These are phyloP conservation scores for Umimayanthus kanabou DNA, from an alignment of 92 coral and sea anemone genomes.

Conservation along the genomic window DNA sequence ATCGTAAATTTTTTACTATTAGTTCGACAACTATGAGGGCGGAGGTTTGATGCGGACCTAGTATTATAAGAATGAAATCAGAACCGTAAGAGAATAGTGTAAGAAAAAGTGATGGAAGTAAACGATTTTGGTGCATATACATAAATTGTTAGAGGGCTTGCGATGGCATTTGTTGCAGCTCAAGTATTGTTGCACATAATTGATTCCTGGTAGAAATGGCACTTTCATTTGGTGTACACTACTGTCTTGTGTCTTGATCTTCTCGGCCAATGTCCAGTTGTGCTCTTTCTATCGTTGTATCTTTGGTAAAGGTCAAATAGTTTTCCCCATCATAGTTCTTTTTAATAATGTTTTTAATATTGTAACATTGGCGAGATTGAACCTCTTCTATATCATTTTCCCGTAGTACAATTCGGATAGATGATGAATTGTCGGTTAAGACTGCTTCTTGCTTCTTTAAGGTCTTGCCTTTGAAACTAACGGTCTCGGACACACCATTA, in stretches of 20 bases:
- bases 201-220: constrained; percentile 54
- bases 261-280: constrained; percentile 44
- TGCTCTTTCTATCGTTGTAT: constrained; percentile 32
- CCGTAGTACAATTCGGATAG: neutral
- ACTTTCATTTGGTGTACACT: constrained; percentile 38
- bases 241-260: constrained; percentile 24
- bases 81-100: too few species aligned
- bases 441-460: neutral
- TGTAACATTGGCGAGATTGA: neutral
- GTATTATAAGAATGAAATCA: too few species aligned
- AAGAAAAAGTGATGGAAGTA: too few species aligned
- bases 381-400: neutral
- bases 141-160: constrained; percentile 23
- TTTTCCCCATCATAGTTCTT: constrained; percentile 34
- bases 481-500: constrained; percentile 41
- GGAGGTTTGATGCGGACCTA: too few species aligned
- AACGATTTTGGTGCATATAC: too few species aligned
- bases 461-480: constrained; percentile 27
- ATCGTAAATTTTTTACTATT: too few species aligned
- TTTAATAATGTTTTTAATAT: constrained; percentile 7
- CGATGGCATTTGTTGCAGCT: constrained; percentile 52
- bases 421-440: neutral
- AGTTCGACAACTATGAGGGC: too few species aligned
- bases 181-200: constrained; percentile 46
- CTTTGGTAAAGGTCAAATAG: constrained; percentile 46